phyloP scores from a whole-genome alignment of 2,888 invertebrate genomes.

The Thereva unica region DNA sequence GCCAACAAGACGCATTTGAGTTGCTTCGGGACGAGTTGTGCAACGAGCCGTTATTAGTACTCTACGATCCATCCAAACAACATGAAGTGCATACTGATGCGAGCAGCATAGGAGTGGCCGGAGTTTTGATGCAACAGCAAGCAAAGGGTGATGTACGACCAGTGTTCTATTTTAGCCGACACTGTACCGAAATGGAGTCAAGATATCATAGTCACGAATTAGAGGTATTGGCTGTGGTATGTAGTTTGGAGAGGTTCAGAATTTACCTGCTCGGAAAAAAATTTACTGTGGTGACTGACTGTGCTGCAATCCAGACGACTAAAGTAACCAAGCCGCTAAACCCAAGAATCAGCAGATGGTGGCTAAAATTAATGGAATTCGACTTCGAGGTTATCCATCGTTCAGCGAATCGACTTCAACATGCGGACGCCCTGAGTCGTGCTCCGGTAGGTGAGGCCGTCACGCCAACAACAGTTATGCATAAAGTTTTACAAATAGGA shows the following conservation, averaged over 20 bases:
- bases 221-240: slow-evolving; percentile 41
- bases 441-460: neutral
- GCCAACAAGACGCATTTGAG: slow-evolving; percentile 33
- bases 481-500: too few species aligned
- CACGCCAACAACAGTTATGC: neutral
- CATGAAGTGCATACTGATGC: slow-evolving; percentile 52
- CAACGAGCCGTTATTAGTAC: slow-evolving; percentile 45
- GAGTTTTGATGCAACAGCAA: too few species aligned
- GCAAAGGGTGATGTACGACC: too few species aligned
- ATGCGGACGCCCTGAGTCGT: neutral
- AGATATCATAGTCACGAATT: slow-evolving; percentile 3
- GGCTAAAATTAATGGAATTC: slow-evolving; percentile 39
- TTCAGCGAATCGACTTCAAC: slow-evolving; percentile 3
- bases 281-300: slow-evolving; percentile 38
- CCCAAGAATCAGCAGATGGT: slow-evolving; percentile 40
- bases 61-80: slow-evolving; percentile 44
- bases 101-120: slow-evolving; percentile 44
- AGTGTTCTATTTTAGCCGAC: too few species aligned
- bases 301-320: slow-evolving; percentile 38
- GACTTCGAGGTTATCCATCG: slow-evolving; percentile 40
- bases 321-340: slow-evolving; percentile 39
- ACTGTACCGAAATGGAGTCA: too few species aligned
- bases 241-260: slow-evolving; percentile 37
- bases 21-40: slow-evolving; percentile 43
- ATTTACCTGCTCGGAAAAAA: slow-evolving; percentile 38